A percentile compares a stretch with the other conserved stretches of the same genome.
phyloP scores from a whole-genome alignment of 1,140 invertebrate genomes.

The Bombus difficillimus region DNA sequence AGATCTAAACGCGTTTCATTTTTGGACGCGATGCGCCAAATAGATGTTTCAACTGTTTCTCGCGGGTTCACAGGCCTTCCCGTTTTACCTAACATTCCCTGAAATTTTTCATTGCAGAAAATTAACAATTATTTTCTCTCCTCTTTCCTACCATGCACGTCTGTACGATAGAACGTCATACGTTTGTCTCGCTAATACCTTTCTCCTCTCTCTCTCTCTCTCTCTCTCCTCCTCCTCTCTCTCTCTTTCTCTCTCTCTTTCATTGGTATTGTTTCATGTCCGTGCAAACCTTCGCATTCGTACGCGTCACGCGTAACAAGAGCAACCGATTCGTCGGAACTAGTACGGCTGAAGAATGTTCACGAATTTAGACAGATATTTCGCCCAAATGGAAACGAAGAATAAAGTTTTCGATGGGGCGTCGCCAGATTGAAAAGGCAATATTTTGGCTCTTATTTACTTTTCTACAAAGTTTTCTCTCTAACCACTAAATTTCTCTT shows the following conservation, averaged over 20 bases:
- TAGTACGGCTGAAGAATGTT: conserved; percentile 30
- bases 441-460: not conserved
- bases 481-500: not conserved
- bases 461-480: not conserved
- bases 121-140: not conserved
- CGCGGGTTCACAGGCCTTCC: not conserved
- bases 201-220: not conserved
- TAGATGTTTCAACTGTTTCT: conserved; percentile 11
- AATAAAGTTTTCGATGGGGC: not conserved
- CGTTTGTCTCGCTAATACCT: no score
- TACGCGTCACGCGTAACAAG: conserved; percentile 10
- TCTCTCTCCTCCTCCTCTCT: no score
- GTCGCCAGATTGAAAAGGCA: conserved; percentile 36
- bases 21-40: conserved; percentile 21
- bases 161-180: conserved; percentile 3
- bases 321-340: conserved; percentile 42
- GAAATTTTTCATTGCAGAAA: not conserved
- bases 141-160: not conserved
- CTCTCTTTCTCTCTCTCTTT: no score
- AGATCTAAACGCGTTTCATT: conserved; percentile 26
- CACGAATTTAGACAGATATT: conserved; percentile 31
- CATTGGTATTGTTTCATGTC: no score
- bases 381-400: not conserved
- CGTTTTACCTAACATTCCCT: not conserved
- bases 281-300: not conserved